Evolutionary conservation across 2,888 invertebrate genomes (phyloP), one percentile per base, ranked within the genome.

Genomic region (Xestia ashworthii): DNA sequence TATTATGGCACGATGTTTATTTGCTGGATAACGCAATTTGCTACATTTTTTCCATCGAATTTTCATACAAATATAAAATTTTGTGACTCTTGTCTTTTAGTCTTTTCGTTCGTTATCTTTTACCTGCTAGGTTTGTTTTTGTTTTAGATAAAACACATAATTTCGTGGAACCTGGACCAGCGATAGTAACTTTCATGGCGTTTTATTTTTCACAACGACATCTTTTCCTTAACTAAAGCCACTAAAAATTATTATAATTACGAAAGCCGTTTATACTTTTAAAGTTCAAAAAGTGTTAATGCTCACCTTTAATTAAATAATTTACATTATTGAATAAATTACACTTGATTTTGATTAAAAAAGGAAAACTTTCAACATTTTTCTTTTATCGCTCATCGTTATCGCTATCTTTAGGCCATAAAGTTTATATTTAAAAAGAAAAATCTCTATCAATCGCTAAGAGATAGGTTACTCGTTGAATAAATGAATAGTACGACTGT

Each of bases 401-500:
- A 1, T 60, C 9, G 19, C 3, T 38, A 19, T 62, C 32, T 4
- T 38, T 19, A 62, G 16, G 19, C 11, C 1, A 5, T 19, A 19
- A 9, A 8, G 4, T 38, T 38, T 32, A 32, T 32, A 38, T 32
- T 1, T 62, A 62, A 62, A 62, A 32, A 74, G 62, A 44, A 3
- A 25, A 32, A 9, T 19, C 4, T n/a, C 5, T 41, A 32, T 32
- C 41, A 64, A 74, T 64, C 11, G 3, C 11, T n/a, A 44, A 41
- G 22, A 60, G 19, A 67, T 5, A 16, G 3, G 22, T 41, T 25
- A 64, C 12, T 68, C 38, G 22, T 50, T 32, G n/a, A 74, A 44
- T 69, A 66, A 66, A 50, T 66, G 0, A 55, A 25, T 72, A 66
- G 9, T 53, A 12, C 22, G 22, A 78, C 12, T 53, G 11, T 53